Percentiles rank a stretch among this genome's conserved stretches.
phyloP scores from a whole-genome alignment of 2,113 vertebrate genomes.

The Ardeotis arabs region DNA sequence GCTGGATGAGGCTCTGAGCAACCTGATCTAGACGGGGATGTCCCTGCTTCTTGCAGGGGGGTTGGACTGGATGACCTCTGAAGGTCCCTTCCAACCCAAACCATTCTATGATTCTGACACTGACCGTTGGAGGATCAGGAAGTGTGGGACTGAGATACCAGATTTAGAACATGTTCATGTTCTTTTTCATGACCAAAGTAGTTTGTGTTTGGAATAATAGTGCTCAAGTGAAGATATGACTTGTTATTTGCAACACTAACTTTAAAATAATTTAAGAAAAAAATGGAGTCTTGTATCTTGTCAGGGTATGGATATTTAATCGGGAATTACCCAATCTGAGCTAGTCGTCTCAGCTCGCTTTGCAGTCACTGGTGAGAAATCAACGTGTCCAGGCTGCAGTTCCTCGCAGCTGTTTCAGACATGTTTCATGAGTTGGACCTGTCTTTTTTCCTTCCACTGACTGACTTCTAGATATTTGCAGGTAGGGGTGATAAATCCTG shows the following conservation, averaged over 20 bases:
- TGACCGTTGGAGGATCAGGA: neutral
- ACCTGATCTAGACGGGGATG: no score
- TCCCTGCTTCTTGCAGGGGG: no score
- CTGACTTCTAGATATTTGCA: constrained; percentile 13
- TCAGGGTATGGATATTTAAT: neutral
- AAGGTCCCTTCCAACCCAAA: no score
- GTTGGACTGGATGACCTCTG: no score
- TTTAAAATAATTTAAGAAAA: neutral
- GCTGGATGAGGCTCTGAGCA: no score
- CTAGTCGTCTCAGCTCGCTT: neutral
- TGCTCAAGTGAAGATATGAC: neutral
- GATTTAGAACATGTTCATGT: neutral
- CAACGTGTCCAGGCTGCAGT: neutral
- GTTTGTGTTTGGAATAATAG: neutral
- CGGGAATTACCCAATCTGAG: neutral
- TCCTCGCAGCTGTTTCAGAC: neutral
- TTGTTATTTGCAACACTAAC: neutral
- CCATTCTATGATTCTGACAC: no score
- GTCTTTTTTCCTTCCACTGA: neutral
- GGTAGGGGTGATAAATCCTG: neutral
- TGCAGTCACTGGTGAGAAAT: neutral
- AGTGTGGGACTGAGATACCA: neutral
- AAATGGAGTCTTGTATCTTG: neutral
- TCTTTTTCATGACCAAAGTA: neutral
- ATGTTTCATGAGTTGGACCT: neutral